Conservation (phyloP, 2,113 vertebrate species). For the Podarcis raffonei region DNA sequence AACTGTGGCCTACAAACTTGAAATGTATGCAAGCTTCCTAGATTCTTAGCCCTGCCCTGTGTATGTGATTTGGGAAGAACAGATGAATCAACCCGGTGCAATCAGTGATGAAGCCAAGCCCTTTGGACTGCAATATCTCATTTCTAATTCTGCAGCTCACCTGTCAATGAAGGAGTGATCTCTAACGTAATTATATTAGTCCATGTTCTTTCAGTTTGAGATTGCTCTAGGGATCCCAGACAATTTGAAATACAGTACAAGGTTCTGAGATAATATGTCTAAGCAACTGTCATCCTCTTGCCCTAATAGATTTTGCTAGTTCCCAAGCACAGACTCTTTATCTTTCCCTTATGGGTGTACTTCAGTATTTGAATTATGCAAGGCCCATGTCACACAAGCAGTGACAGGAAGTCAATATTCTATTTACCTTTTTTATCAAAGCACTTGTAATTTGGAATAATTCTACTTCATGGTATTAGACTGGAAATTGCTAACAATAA, state of each 20-base stretch:
- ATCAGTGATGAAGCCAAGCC: slow-evolving; percentile 9
- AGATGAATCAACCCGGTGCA: not conserved
- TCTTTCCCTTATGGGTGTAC: slow-evolving; percentile 43
- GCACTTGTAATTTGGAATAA: slow-evolving; percentile 48
- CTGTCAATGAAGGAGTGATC: slow-evolving; percentile 23
- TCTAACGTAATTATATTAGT: slow-evolving; percentile 21
- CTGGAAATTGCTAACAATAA: slow-evolving; percentile 36
- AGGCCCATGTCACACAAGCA: slow-evolving; percentile 33
- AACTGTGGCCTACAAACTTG: not conserved
- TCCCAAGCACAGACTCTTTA: slow-evolving; percentile 24
- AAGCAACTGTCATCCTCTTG: slow-evolving; percentile 35
- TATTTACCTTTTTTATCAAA: slow-evolving; percentile 57
- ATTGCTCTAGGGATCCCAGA: slow-evolving; percentile 42
- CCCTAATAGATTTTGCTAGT: slow-evolving; percentile 45
- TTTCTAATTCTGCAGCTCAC: not conserved
- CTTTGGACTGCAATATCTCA: slow-evolving; percentile 6
- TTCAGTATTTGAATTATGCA: slow-evolving; percentile 50
- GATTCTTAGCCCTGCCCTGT: not conserved
- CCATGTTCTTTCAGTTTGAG: slow-evolving; percentile 31
- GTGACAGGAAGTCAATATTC: slow-evolving; percentile 61
- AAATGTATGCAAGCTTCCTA: not conserved
- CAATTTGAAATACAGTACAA: slow-evolving; percentile 38
- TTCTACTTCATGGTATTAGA: slow-evolving; percentile 49
- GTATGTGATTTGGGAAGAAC: not conserved
- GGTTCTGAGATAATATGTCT: slow-evolving; percentile 45